Percentiles rank a stretch among this genome's conserved stretches.
These are phyloP conservation scores for Cheilosia vernalis DNA, from an alignment of 2,888 invertebrate genomes.

Conservation along the genomic window DNA sequence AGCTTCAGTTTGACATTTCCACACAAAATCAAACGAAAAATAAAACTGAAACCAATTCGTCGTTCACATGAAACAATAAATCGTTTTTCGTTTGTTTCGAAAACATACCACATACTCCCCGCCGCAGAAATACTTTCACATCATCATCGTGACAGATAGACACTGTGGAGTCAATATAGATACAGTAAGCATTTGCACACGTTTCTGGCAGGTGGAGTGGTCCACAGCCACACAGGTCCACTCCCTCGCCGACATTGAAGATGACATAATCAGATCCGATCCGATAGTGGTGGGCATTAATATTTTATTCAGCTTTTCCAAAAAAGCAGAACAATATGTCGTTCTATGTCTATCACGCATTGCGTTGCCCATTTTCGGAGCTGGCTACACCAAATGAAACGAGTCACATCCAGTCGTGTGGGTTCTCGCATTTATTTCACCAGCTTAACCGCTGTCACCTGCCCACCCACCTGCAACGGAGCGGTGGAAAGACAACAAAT, in stretches of 20 bases:
- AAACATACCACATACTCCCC: slow-evolving; percentile 19
- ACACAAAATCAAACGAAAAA: slow-evolving; percentile 29
- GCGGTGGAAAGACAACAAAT: slow-evolving; percentile 23
- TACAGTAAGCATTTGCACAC: slow-evolving; percentile 44
- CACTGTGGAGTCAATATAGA: slow-evolving; percentile 63
- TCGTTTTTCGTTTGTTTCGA: slow-evolving; percentile 56
- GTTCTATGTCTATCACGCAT: slow-evolving; percentile 52
- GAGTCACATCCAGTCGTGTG: slow-evolving; percentile 60
- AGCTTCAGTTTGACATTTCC: slow-evolving; percentile 33
- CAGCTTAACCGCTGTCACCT: slow-evolving; percentile 69
- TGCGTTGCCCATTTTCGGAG: slow-evolving; percentile 57
- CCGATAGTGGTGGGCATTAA: slow-evolving; percentile 26
- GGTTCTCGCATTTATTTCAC: slow-evolving; percentile 69
- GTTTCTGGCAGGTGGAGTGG: slow-evolving; percentile 18
- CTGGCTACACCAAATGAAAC: slow-evolving; percentile 41
- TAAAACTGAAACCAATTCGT: slow-evolving; percentile 51
- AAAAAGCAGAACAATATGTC: slow-evolving; percentile 32
- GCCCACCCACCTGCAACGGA: slow-evolving; percentile 67
- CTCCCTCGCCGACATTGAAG: slow-evolving; percentile 11
- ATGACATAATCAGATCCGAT: slow-evolving; percentile 61
- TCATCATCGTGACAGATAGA: slow-evolving; percentile 51
- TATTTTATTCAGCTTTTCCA: slow-evolving; percentile 38
- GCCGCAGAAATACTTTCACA: slow-evolving; percentile 1
- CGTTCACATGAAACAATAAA: slow-evolving; percentile 55
- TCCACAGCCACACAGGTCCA: slow-evolving; percentile 20